Percentiles rank a stretch among this genome's conserved stretches.
Evolutionary conservation across 2,113 vertebrate species (phyloP).

Genomic region (Tringa solitaria): DNA sequence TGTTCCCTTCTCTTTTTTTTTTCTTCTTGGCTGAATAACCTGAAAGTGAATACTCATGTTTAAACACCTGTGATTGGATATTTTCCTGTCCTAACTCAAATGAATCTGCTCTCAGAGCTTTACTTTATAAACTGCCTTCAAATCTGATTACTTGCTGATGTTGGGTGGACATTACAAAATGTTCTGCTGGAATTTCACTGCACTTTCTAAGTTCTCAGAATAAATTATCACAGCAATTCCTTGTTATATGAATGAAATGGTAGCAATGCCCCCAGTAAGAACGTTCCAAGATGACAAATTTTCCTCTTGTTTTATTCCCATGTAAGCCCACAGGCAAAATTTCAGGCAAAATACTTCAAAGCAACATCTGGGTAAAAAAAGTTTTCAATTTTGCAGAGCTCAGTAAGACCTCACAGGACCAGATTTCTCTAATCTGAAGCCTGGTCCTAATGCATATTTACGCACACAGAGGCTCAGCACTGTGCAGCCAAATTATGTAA

Average conservation of each 20-base stretch:
- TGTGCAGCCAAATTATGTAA: not conserved
- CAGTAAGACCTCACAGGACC: not conserved
- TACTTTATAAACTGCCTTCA: not conserved
- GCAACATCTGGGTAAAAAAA: not conserved
- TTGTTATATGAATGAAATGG: not conserved
- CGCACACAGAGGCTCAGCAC: not conserved
- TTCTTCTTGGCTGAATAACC: not conserved
- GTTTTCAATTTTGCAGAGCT: not conserved
- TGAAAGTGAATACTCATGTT: not conserved
- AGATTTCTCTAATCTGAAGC: not conserved
- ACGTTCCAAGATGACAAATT: not conserved
- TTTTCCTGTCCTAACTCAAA: not conserved
- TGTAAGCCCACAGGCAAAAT: not conserved
- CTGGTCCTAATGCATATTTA: not conserved
- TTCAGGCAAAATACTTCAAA: constrained; percentile 10
- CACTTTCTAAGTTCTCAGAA: not conserved
- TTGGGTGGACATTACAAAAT: not conserved
- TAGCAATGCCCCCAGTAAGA: not conserved
- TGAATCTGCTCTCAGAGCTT: not conserved
- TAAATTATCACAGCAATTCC: not conserved
- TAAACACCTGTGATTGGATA: not conserved
- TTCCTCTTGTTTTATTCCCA: not conserved
- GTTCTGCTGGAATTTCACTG: not conserved
- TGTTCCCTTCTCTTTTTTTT: not conserved
- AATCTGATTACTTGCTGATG: not conserved